Conservation (phyloP, 35 echinoderm and acorn worm genomes). For the Apostichopus californicus region DNA sequence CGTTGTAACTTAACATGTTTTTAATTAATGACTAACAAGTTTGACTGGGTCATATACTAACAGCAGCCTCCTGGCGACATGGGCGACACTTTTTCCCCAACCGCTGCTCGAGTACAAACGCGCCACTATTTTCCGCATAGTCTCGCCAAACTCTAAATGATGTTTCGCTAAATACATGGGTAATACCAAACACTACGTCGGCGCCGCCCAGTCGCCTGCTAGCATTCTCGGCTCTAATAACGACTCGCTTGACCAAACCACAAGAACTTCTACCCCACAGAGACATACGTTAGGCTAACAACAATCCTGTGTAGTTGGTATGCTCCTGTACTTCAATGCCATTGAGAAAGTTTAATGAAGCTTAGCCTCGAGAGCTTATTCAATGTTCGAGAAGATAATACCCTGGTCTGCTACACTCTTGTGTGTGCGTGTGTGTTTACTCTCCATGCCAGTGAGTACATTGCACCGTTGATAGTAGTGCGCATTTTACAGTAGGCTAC, state of each 20-base stretch:
- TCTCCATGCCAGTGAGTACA: neutral
- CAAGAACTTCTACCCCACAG: slow-evolving; percentile 46
- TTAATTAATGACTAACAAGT: slow-evolving; percentile 52
- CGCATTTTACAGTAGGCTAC: neutral
- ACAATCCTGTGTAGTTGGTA: slow-evolving; percentile 9
- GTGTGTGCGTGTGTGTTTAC: slow-evolving; percentile 29
- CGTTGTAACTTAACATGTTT: slow-evolving; percentile 14
- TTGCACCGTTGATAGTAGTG: neutral
- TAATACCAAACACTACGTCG: slow-evolving; percentile 29
- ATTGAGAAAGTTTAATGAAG: slow-evolving; percentile 47
- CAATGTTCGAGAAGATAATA: slow-evolving; percentile 35
- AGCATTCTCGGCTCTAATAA: slow-evolving; percentile 29
- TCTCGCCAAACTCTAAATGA: neutral
- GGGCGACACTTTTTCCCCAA: slow-evolving; percentile 16
- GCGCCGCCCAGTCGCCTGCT: slow-evolving; percentile 24
- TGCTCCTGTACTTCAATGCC: slow-evolving; percentile 35
- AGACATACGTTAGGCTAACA: slow-evolving; percentile 53
- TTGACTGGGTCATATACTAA: neutral
- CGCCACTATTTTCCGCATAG: slow-evolving; percentile 14
- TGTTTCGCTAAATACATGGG: slow-evolving; percentile 48
- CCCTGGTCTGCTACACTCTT: slow-evolving; percentile 4
- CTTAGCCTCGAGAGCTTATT: slow-evolving; percentile 17
- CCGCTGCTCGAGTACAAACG: slow-evolving; percentile 11
- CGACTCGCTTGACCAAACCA: slow-evolving; percentile 50
- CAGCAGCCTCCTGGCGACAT: neutral